Evolutionary conservation across 2,888 invertebrate genomes (phyloP), one percentile per base, ranked within the genome.

Genomic region (Eulithis prunata): DNA sequence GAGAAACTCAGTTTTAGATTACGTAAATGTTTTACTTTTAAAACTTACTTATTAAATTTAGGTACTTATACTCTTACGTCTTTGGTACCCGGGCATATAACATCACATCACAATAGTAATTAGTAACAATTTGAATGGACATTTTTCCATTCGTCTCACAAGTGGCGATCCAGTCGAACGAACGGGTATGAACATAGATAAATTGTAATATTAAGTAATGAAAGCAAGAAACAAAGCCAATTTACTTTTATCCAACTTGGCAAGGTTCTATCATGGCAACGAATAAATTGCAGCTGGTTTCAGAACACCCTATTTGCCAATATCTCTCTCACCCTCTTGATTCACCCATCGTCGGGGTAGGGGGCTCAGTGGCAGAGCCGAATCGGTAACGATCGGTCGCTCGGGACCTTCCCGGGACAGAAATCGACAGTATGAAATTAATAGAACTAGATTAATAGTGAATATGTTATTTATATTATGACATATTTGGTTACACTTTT

Each of bases 351-450:
- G 70, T 71, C 68, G 55, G 54, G 68, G n/a, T 55, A 63, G 71
- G 66, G 71, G 65, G 77, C 78, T 83, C 81, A 88, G 88, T 88
- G 61, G 71, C 70, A 73, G 64, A 70, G 68, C 70, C 74, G 72
- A 74, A 69, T 67, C 69, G 62, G 62, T 58, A 66, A 51, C 57
- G 74, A 62, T 59, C 76, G 76, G 76, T 77, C 79, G 85, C 65
- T 28, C 66, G 57, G 46, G 36, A 62, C 41, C 49, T 21, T 1
- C 21, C 4, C 3, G 46, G 46, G 8, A 7, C 28, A 13, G 45
- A 57, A 32, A 32, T 21, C 28, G 36, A 21, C 52, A 56, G 14
- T 38, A 56, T 59, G 56, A 56, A 45, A 56, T 57, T 21, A 53
- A 21, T 14, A 21, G n/a, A 3, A 38, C 46, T 38, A 49, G 2